phyloP scores from a whole-genome alignment of 2,888 invertebrate genomes.

The Argynnis bischoffii region DNA sequence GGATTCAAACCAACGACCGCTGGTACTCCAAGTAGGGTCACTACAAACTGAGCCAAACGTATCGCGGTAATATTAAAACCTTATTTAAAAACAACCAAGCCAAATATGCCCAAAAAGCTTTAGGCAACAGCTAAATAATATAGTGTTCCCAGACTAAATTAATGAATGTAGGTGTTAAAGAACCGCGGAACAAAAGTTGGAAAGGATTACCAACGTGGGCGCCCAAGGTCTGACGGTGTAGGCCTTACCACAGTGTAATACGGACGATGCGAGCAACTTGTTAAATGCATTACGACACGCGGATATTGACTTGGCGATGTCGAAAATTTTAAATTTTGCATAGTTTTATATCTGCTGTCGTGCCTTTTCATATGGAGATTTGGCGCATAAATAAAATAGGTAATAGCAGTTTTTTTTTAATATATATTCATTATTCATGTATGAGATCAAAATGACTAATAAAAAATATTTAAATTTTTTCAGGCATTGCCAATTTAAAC shows the following conservation, averaged over 20 bases:
- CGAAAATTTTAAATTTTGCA: conserved; percentile 36
- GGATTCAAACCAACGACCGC: too few relatives aligned
- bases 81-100: too few relatives aligned
- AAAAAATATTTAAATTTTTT: too few relatives aligned
- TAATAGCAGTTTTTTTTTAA: too few relatives aligned
- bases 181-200: conserved; percentile 48
- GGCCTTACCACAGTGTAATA: conserved; percentile 35
- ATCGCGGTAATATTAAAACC: too few relatives aligned
- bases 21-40: too few relatives aligned
- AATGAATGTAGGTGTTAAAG: conserved; percentile 35
- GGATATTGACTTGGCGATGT: conserved; percentile 52
- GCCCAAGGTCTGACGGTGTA: conserved; percentile 47
- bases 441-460: too few relatives aligned
- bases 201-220: conserved; percentile 48
- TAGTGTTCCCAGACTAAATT: conserved; percentile 22
- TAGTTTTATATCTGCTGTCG: not conserved
- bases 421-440: too few relatives aligned
- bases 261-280: conserved; percentile 25
- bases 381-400: too few relatives aligned
- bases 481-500: too few relatives aligned
- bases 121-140: conserved; percentile 19
- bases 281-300: conserved; percentile 47
- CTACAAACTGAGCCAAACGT: too few relatives aligned
- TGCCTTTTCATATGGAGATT: not conserved
- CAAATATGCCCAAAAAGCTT: not conserved